These are phyloP conservation scores for Thyatira batis DNA, from an alignment of 2,888 invertebrate species.

Conservation along the genomic window DNA sequence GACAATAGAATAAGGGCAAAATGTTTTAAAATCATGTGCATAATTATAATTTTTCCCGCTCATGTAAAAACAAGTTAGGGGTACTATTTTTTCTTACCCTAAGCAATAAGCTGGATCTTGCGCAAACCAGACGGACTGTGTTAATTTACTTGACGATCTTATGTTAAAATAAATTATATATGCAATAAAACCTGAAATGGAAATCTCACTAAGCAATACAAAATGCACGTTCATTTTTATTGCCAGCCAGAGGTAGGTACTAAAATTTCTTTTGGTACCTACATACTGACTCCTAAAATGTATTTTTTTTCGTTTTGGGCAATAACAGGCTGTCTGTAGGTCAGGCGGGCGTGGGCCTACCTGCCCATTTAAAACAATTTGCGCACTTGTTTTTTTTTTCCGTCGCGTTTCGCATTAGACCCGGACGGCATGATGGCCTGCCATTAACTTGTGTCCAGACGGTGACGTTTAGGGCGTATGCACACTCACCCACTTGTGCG, in stretches of 20 bases:
- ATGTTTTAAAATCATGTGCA: not conserved
- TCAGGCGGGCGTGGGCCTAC: conserved; percentile 71
- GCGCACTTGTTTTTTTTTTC: conserved; percentile 60
- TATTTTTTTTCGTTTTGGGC: conserved; percentile 59
- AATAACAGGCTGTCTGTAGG: conserved; percentile 71
- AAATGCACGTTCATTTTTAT: not conserved
- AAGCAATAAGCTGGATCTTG: too few species aligned
- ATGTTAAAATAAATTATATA: not conserved
- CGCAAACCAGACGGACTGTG: too few species aligned
- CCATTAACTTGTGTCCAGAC: conserved; percentile 58
- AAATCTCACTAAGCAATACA: not conserved
- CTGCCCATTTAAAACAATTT: conserved; percentile 81
- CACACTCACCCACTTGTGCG: conserved; percentile 3
- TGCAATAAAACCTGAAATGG: not conserved
- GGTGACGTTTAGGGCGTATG: conserved; percentile 41
- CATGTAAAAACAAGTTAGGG: too few species aligned
- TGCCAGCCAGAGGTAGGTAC: not conserved
- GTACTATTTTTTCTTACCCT: too few species aligned
- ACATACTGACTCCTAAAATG: conserved; percentile 39
- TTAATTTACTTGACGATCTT: not conserved
- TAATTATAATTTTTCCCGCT: not conserved
- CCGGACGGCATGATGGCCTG: conserved; percentile 52
- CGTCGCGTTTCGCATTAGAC: conserved; percentile 58
- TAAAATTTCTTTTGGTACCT: not conserved
- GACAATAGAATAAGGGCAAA: not conserved